Evolutionary conservation across 1,140 invertebrate genomes (phyloP).

Genomic region (Drosophila nebulosa): DNA sequence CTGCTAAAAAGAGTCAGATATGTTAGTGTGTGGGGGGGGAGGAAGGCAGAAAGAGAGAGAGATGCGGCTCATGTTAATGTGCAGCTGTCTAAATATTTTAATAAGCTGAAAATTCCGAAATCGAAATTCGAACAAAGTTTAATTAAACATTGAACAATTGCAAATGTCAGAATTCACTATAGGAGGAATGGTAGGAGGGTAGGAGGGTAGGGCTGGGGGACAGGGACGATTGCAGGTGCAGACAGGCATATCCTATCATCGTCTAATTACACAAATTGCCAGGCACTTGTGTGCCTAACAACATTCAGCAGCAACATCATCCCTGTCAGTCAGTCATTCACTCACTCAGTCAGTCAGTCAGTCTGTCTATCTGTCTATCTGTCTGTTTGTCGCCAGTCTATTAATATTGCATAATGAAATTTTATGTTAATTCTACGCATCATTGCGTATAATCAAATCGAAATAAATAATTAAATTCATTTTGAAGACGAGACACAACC

Average conservation of each 20-base stretch:
- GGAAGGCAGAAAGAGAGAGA: slow-evolving; percentile 1
- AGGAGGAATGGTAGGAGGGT: slow-evolving; percentile 12
- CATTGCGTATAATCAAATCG: slow-evolving; percentile 80
- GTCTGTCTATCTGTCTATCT: slow-evolving; percentile 14
- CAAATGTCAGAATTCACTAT: slow-evolving; percentile 22
- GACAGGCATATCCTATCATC: slow-evolving; percentile 12
- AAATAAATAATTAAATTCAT: slow-evolving; percentile 80
- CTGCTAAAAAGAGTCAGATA: neutral
- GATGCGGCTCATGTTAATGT: slow-evolving; percentile 6
- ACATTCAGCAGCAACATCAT: neutral
- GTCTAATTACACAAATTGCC: slow-evolving; percentile 72
- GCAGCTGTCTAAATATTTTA: slow-evolving; percentile 21
- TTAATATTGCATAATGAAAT: slow-evolving; percentile 80
- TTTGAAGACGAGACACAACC: slow-evolving; percentile 49
- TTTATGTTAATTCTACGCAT: slow-evolving; percentile 81
- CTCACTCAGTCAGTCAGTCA: slow-evolving; percentile 1
- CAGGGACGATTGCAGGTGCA: neutral
- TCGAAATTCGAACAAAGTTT: slow-evolving; percentile 55
- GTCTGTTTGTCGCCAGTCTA: slow-evolving; percentile 69
- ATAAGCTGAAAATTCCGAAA: slow-evolving; percentile 34
- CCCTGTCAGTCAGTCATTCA: slow-evolving; percentile 2
- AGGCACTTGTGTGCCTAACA: slow-evolving; percentile 36
- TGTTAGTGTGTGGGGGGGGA: too few relatives aligned
- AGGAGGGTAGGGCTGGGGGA: neutral
- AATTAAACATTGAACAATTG: slow-evolving; percentile 60